These are phyloP conservation scores for Xestia rhomboidea DNA, from an alignment of 2,888 invertebrate species.

Conservation along the genomic window DNA sequence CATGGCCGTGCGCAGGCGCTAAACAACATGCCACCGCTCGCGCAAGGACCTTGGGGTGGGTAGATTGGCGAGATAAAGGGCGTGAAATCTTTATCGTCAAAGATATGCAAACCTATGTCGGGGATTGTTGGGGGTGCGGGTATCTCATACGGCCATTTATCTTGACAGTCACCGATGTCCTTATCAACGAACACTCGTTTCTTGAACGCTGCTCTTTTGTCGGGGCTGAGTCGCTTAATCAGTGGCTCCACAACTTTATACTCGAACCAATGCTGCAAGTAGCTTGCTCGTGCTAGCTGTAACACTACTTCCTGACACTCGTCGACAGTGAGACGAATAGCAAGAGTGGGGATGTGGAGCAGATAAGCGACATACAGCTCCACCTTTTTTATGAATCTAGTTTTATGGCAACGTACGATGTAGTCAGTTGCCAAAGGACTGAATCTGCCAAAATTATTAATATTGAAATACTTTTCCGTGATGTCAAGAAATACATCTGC, in stretches of 20 bases:
- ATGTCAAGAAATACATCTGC: constrained; percentile 74
- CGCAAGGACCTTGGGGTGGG: background rate
- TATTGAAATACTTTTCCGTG: constrained; percentile 74
- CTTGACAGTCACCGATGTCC: constrained; percentile 66
- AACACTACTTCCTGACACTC: constrained; percentile 77
- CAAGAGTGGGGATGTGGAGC: constrained; percentile 75
- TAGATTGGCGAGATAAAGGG: background rate
- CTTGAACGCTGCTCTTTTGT: constrained; percentile 72
- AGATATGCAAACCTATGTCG: constrained; percentile 34
- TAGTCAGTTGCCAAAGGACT: constrained; percentile 70
- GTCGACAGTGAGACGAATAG: constrained; percentile 69
- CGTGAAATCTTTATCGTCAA: constrained; percentile 52
- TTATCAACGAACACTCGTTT: constrained; percentile 77
- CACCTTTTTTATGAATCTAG: constrained; percentile 72
- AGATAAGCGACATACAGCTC: constrained; percentile 76
- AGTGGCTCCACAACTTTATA: constrained; percentile 77
- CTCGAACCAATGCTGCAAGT: constrained; percentile 71
- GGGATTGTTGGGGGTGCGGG: constrained; percentile 50
- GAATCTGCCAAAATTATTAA: constrained; percentile 52
- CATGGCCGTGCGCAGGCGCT: background rate
- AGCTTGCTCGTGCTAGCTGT: constrained; percentile 74
- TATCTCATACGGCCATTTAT: constrained; percentile 72
- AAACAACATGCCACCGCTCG: background rate
- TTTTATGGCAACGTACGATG: constrained; percentile 73
- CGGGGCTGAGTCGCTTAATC: constrained; percentile 70